Evolutionary conservation across 1,140 invertebrate genomes (phyloP).

Genomic region (Platorchestia sp.): DNA sequence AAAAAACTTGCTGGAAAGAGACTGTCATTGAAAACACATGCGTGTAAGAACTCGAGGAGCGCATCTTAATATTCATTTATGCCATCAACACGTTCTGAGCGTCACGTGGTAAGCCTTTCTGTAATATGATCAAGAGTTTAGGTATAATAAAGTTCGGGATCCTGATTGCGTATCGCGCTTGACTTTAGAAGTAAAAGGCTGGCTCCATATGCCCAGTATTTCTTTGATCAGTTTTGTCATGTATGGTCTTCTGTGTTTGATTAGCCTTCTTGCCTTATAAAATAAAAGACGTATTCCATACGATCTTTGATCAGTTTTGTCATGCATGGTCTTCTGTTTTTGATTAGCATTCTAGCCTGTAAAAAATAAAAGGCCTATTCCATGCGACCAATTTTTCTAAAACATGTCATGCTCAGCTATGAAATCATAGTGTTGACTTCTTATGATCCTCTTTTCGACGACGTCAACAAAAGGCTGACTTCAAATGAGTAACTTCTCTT

Average conservation of each 20-base stretch:
- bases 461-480: too few species aligned
- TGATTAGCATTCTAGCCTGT: too few species aligned
- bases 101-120: background rate
- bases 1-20: background rate
- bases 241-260: too few species aligned
- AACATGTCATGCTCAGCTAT: too few species aligned
- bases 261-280: background rate
- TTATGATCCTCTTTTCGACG: too few species aligned
- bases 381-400: too few species aligned
- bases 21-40: conserved; percentile 13
- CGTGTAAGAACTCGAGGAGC: background rate
- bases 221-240: background rate
- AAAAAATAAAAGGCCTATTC: background rate
- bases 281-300: background rate
- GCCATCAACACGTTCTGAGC: background rate
- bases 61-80: conserved; percentile 10
- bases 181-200: background rate
- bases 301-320: background rate
- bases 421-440: too few species aligned
- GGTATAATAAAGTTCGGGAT: background rate
- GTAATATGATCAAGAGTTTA: background rate
- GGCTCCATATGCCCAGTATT: background rate
- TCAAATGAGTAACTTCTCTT: too few species aligned
- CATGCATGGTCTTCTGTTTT: too few species aligned
- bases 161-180: background rate